Evolutionary conservation across 30 jellyfish, hydroid and myxozoan genomes (phyloP), one percentile per base, ranked within the genome.

Genomic region (Hydra vulgaris): DNA sequence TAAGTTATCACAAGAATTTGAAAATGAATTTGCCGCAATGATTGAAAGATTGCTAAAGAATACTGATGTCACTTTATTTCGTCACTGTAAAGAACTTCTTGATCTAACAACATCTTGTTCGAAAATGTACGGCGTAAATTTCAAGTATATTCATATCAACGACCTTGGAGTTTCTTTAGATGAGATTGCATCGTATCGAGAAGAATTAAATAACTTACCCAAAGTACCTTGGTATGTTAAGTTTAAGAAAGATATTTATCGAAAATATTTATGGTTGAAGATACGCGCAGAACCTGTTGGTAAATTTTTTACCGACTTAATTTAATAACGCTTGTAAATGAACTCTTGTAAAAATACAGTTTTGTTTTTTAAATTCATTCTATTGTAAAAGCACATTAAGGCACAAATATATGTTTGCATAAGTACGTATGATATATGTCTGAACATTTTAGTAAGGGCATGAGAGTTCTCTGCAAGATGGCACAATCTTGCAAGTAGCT

Each of bases 111-210:
- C 17, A 16, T 25, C 18, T 23, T 25, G 53, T 26, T 75, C 83
- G 4, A 75, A 75, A 22, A 23, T 25, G 74, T 75, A 75, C 56
- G 83, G 83, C 16, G 74, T 75, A 7, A 75, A 75, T 22, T 75
- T 75, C 24, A 75, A 75, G 66, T 75, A 25, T 24, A 21, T 75
- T 0, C 23, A 75, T 7, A 26, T 70, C 21, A 75, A 71, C 21
- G 83, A 75, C 26, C 83, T 75, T 15, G 83, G 83, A 7, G 66
- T 75, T 5, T 24, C 83, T 1, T 26, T 75, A 71, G 83, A 75
- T 17, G 18, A 20, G 74, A 75, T 75, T 21, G 40, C 56, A 1
- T 74, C 23, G 16, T 75, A 75, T 70, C 53, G 71, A 70, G 83
- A 75, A 0, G 83, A 75, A 24, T 0, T 7, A 5, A 75, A 75